These are phyloP conservation scores for Acropora tenuis DNA, from an alignment of 64 coral and sea anemone genomes.

Conservation along the genomic window DNA sequence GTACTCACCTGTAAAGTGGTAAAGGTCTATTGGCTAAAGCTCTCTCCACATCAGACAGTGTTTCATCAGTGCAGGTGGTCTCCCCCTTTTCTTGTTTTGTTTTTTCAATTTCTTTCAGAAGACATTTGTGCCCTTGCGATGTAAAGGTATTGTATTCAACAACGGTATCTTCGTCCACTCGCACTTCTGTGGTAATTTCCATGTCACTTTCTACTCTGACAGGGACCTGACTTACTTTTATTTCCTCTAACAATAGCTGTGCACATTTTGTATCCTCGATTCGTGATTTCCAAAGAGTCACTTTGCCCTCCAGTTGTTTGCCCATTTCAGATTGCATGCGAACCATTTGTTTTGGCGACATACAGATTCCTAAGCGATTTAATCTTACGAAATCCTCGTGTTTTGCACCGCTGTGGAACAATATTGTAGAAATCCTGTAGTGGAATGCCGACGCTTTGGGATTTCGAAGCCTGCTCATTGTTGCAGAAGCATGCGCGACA, in stretches of 20 bases:
- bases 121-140: neutral
- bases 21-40: neutral
- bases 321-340: slow-evolving; percentile 8
- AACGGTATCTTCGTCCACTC: neutral
- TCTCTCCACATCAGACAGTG: slow-evolving; percentile 16
- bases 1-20: slow-evolving; percentile 12
- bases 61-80: slow-evolving; percentile 18
- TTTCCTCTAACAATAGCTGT: too few species aligned
- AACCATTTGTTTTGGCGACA: slow-evolving; percentile 23
- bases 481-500: too few species aligned
- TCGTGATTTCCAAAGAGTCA: too few species aligned
- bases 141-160: neutral
- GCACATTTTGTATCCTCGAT: too few species aligned
- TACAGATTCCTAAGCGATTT: slow-evolving; percentile 35
- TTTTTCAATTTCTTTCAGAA: slow-evolving; percentile 2
- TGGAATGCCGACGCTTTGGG: neutral
- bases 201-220: too few species aligned
- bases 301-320: neutral
- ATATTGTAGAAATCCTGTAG: slow-evolving; percentile 23
- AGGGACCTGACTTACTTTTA: too few species aligned
- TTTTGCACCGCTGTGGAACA: slow-evolving; percentile 35
- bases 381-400: slow-evolving; percentile 15
- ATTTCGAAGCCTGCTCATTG: too few species aligned
- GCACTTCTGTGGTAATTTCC: neutral
- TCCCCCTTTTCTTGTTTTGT: slow-evolving; percentile 11